Percentiles rank a stretch among this genome's conserved stretches.
Conservation (phyloP, 2,888 invertebrate genomes). For the Horisme vitalbata region DNA sequence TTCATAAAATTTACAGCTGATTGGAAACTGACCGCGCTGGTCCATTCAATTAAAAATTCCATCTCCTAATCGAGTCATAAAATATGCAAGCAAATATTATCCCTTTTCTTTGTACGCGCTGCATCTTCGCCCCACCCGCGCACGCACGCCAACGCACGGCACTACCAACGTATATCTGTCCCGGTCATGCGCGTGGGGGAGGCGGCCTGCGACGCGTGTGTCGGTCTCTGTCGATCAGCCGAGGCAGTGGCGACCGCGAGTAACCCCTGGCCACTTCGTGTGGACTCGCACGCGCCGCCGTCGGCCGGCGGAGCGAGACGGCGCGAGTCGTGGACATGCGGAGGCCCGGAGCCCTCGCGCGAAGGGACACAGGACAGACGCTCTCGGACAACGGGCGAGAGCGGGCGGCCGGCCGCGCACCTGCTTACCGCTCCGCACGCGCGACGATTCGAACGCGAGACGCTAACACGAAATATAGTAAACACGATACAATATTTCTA, state of each 20-base stretch:
- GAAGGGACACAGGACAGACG: constrained; percentile 83
- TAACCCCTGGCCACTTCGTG: constrained; percentile 82
- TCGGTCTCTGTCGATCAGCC: constrained; percentile 72
- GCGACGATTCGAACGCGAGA: constrained; percentile 72
- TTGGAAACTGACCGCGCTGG: constrained; percentile 64
- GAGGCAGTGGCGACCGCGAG: constrained; percentile 80
- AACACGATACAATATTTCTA: constrained; percentile 52
- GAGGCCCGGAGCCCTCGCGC: constrained; percentile 79
- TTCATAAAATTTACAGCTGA: background rate
- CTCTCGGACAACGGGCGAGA: constrained; percentile 83
- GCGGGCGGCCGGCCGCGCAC: constrained; percentile 81
- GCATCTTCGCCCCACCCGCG: constrained; percentile 83
- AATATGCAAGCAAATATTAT: constrained; percentile 83
- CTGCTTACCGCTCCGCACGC: constrained; percentile 72
- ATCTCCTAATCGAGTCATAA: constrained; percentile 83
- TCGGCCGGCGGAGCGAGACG: constrained; percentile 79
- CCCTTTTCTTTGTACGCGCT: constrained; percentile 82
- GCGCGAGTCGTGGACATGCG: constrained; percentile 73
- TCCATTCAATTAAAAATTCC: constrained; percentile 82
- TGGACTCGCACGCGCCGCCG: constrained; percentile 79
- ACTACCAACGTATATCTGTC: constrained; percentile 69
- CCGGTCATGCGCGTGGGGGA: constrained; percentile 54
- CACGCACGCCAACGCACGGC: constrained; percentile 81
- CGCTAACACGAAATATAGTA: constrained; percentile 57
- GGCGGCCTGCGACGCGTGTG: constrained; percentile 46